Conservation (phyloP, 2,113 vertebrate genomes). For the Montifringilla adamsi region DNA sequence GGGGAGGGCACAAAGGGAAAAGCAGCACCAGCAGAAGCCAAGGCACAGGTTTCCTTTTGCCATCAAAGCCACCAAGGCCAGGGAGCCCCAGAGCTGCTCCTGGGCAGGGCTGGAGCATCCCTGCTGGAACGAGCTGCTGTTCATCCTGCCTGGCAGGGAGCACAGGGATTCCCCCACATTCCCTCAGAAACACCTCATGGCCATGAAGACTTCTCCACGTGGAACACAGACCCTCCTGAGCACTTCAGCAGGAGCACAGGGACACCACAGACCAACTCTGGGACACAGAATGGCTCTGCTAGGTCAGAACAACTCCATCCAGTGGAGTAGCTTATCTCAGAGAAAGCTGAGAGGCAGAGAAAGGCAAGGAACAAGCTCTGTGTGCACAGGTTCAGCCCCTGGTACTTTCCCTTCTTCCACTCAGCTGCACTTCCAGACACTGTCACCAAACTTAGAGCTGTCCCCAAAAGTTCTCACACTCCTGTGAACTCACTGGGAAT, state of each 20-base stretch:
- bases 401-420: neutral
- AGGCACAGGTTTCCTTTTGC: neutral
- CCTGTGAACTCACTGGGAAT: neutral
- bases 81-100: neutral
- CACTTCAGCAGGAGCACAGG: neutral
- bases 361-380: neutral
- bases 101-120: neutral
- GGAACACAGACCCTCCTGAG: neutral
- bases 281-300: neutral
- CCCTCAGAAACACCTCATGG: accelerated
- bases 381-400: neutral
- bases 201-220: neutral
- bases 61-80: neutral
- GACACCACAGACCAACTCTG: neutral
- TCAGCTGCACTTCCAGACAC: neutral
- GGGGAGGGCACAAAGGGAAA: neutral
- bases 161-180: neutral
- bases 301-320: neutral
- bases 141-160: neutral
- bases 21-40: neutral
- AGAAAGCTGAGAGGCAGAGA: neutral
- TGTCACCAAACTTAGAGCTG: neutral
- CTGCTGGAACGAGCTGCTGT: neutral
- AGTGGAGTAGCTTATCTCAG: neutral
- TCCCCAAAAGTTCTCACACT: neutral